Evolutionary conservation across 2,113 vertebrate genomes (phyloP).

Genomic region (Crotophaga sulcirostris): DNA sequence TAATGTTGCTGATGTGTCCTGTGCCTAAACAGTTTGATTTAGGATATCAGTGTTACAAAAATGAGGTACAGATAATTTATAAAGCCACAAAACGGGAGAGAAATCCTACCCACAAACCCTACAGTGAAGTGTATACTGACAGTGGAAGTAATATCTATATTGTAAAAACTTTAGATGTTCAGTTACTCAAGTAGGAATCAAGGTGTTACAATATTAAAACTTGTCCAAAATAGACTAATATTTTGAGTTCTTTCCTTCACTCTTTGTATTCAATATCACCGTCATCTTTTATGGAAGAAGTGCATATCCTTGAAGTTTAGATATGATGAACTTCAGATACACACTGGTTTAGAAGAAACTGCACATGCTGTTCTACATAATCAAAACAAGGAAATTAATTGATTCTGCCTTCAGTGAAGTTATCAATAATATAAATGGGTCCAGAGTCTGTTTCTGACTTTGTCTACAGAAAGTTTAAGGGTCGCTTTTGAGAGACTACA

Average conservation of each 20-base stretch:
- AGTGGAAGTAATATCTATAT: not conserved
- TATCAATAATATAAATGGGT: not conserved
- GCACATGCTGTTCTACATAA: not conserved
- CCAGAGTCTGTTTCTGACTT: not conserved
- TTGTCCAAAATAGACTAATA: not conserved
- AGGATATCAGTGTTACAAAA: not conserved
- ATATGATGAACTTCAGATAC: not conserved
- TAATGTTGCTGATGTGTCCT: not conserved
- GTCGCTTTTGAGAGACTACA: not conserved
- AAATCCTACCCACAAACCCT: accelerated
- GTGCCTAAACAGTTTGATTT: not conserved
- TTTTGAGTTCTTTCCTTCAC: not conserved
- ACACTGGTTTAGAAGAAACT: not conserved
- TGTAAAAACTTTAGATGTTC: not conserved
- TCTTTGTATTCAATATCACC: not conserved
- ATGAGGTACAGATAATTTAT: not conserved
- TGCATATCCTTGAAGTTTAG: not conserved
- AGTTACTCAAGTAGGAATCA: not conserved
- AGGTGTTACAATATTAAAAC: not conserved
- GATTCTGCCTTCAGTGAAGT: not conserved
- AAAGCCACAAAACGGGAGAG: not conserved
- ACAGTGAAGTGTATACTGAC: not conserved
- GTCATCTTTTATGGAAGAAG: not conserved
- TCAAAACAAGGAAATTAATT: not conserved
- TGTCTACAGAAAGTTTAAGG: not conserved